Base-by-base conservation (phyloP, 1,140 invertebrate genomes). In the Rhysida immarginata region DNA sequence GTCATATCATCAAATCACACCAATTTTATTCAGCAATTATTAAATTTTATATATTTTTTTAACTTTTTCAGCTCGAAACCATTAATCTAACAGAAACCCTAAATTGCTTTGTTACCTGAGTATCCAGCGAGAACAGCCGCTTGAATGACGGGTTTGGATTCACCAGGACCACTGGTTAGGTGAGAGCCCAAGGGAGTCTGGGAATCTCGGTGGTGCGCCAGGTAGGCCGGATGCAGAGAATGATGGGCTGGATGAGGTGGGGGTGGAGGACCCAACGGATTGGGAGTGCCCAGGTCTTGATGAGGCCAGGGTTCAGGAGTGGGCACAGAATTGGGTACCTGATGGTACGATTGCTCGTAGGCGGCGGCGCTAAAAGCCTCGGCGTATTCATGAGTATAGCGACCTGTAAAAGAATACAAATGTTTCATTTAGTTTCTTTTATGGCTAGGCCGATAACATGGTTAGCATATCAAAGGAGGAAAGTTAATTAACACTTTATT, bases 261-360 rank as follows among this genome's bases (percentile, higher is more conserved):
- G 5, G 53, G 3, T 3, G 44, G 44, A 58, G 53, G 3, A 55
- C 51, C 54, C 42, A 56, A 55, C 13, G 65, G 64, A 61, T 74
- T 76, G 58, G 60, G 58, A 35, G 5, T 16, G 24, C 63, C 52
- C 18, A 62, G 48, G 27, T 66, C 66, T 3, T 64, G 58, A 46
- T 46, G 44, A 11, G 67, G 60, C 67, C 69, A 69, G 41, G 66
- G 66, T 24, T 71, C 69, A 16, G 71, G 68, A 61, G 64, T 65
- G 55, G 57, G 67, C 44, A 65, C 68, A 57, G 75, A 77, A 60
- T 79, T 81, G 16, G 87, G 85, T 63, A 91, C 88, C 54, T 84
- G 82, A 71, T 87, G 85, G 69, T 87, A 91, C 53, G 81, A 77
- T 16, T 66, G 63, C 58, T 88, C 85, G 62, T 83, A 85, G 23